Evolutionary conservation across 2,797 vertebrate genomes (phyloP).

Genomic region (Myripristis jacobus): DNA sequence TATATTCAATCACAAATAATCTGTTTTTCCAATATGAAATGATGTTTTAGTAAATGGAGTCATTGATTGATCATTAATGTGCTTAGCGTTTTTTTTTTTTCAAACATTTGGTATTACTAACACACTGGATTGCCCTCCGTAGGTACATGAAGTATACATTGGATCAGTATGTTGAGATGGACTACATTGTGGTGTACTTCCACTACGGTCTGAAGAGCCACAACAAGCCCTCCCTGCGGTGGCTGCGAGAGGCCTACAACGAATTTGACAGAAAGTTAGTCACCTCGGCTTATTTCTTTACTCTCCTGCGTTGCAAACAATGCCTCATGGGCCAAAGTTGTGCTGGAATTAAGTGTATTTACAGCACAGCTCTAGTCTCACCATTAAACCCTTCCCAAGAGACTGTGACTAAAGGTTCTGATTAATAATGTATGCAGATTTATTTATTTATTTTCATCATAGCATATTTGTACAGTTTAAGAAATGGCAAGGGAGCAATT

Average conservation of each 20-base stretch:
- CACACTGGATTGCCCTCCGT: background rate
- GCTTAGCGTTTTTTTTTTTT: too few relatives aligned
- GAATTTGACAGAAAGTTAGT: slow-evolving; percentile 91
- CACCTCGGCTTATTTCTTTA: background rate
- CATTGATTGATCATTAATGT: too few relatives aligned
- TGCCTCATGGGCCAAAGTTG: background rate
- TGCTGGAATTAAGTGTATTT: background rate
- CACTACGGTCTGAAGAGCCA: slow-evolving; percentile 87
- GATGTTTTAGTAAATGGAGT: too few relatives aligned
- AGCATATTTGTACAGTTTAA: slow-evolving; percentile 3
- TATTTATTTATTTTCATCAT: too few relatives aligned
- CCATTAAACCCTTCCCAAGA: slow-evolving; percentile 13
- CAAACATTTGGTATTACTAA: too few relatives aligned
- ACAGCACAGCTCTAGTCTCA: background rate
- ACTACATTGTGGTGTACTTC: slow-evolving; percentile 90
- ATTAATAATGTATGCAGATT: too few relatives aligned
- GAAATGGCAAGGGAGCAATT: slow-evolving; percentile 2
- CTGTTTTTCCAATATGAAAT: too few relatives aligned
- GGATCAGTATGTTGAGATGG: slow-evolving; percentile 90
- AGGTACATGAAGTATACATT: slow-evolving; percentile 89
- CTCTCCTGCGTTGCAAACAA: background rate
- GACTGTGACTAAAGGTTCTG: background rate
- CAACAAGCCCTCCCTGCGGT: slow-evolving; percentile 89
- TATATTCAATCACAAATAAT: too few relatives aligned
- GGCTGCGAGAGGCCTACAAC: slow-evolving; percentile 86